Evolutionary conservation across 2,888 invertebrate species (phyloP), one percentile per base, ranked within the genome.

Genomic region (Tuberolachnus salignus): DNA sequence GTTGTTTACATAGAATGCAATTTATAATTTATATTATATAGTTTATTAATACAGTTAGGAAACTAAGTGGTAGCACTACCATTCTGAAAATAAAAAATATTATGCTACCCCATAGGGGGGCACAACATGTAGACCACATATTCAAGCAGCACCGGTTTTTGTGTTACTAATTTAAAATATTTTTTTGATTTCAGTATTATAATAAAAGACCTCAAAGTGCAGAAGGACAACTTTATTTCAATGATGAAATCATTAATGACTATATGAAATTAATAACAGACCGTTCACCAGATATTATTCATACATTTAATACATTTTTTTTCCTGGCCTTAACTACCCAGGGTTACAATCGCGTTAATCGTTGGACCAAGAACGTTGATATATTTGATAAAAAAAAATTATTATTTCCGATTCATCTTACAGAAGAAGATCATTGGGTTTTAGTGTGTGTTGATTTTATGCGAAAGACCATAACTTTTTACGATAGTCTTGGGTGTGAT

Each of bases 301-400:
- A 97, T 84, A 92, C 94, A 0, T 94, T 97, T 87, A 98, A 95
- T 85, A 98, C 98, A 0, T 98, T 98, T 87, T 98, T 98, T 86
- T 95, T 95, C 84, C 92, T 94, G 1, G 94, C 94, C 84, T 87
- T 98, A 55, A 85, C 91, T 83, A 90, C 90, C 82, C 89, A 89
- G 78, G 98, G 98, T 0, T 92, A 96, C 83, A 85, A 89, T 0
- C 91, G 92, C 0, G 89, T 98, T 0, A 90, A 91, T 81, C 88
- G 98, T 73, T 98, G 98, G 98, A 98, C 98, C 0, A 90, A 93
- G 80, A 94, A 92, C 87, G 87, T 92, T 9, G 94, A 97, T 85
- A 88, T 98, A 74, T 98, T 98, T 86, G 86, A 91, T 21, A 90
- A 92, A 84, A 94, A 97, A 83, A 86, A 97, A 55, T 87, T 98